phyloP scores from a whole-genome alignment of 2,888 invertebrate genomes.

The Pegoplata infirma region DNA sequence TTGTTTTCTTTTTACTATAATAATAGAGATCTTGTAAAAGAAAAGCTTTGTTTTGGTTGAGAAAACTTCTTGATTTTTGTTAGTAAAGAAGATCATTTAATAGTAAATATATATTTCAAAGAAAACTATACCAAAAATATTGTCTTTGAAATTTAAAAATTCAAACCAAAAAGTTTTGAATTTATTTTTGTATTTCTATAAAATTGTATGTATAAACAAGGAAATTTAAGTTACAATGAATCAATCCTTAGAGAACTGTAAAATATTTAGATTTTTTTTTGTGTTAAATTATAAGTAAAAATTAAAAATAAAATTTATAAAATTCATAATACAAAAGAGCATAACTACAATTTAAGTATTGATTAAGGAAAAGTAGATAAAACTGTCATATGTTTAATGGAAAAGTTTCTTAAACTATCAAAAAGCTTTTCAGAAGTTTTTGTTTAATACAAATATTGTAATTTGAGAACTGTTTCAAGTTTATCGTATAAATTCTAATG shows the following conservation, averaged over 20 bases:
- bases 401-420: too few relatives aligned
- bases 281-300: neutral
- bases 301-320: too few relatives aligned
- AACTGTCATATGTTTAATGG: too few relatives aligned
- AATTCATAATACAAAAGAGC: neutral
- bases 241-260: neutral
- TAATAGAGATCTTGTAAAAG: constrained; percentile 48
- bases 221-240: neutral
- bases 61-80: constrained; percentile 19
- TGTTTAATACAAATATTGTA: too few relatives aligned
- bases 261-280: neutral
- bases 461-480: too few relatives aligned
- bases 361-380: too few relatives aligned
- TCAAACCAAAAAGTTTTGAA: constrained; percentile 28
- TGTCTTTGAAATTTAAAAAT: constrained; percentile 31
- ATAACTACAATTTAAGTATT: neutral
- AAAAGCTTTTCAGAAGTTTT: too few relatives aligned
- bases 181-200: constrained; percentile 3
- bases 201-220: neutral
- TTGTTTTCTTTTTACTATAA: constrained; percentile 31
- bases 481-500: too few relatives aligned
- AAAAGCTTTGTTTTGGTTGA: constrained; percentile 40
- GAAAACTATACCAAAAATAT: constrained; percentile 48
- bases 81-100: constrained; percentile 32
- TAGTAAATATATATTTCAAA: constrained; percentile 63